Evolutionary conservation across 2,113 vertebrate genomes (phyloP), one percentile per base, ranked within the genome.

Genomic region (Clarias gariepinus): DNA sequence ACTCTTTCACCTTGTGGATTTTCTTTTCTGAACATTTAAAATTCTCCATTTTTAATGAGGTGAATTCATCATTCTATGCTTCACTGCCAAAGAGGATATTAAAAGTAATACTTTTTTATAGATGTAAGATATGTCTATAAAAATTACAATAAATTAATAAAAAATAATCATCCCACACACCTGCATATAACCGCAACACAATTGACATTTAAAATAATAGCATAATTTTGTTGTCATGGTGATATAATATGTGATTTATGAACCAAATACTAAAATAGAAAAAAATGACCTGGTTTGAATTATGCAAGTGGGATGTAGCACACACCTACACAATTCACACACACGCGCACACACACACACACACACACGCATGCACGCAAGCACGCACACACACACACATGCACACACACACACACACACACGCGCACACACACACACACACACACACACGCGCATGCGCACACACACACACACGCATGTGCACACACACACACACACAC

Each of bases 1-100:
- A 78, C 53, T 78, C 53, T 78, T 78, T 55, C 52, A 57, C 76
- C 52, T 78, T 78, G 74, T 15, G 2, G 74, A 78, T 78, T 78
- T 55, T 55, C 74, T 28, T 30, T 55, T n/a, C 25, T 58, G 77
- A 58, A 79, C 53, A 58, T 21, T 58, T 30, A 1, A 21, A 28
- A 30, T 28, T 13, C 0, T 0, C 6, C n/a, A 0, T 30, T 58
- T 55, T 79, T 33, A 79, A 79, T 79, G 7, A 79, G n/a, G 30
- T 10, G 1, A 57, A 79, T 79, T 58, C 15, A 79, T 58, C 16
- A 79, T 58, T 57, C 4, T 19, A 4, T 58, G 53, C n/a, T 19
- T 79, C 0, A 3, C n/a, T 79, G 53, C 76, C 53, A 57, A 58
- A 58, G n/a, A 30, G 16, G 8, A 21, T 58, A 79, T 79, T 79